Base-by-base conservation (phyloP, 2,113 vertebrate species). In the Coregonus clupeaformis region DNA sequence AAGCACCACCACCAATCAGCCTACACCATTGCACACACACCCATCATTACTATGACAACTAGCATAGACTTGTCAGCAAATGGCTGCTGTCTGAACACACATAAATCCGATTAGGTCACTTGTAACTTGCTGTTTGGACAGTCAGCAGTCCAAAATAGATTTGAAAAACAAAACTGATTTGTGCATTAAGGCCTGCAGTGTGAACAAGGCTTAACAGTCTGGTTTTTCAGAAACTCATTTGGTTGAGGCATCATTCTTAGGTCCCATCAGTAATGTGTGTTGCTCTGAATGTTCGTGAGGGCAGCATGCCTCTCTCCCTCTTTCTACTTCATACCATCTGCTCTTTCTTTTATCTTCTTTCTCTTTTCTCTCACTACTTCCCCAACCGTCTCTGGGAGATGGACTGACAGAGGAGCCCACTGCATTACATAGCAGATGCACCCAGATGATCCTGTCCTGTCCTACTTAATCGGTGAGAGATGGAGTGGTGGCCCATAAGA, bases 401-500 rank as follows among this genome's bases (percentile, higher is more conserved):
- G 32, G 12, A 3, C 22, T 42, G 24, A 22, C 70, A 73, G 52
- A 71, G 55, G 60, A 57, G 24, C 60, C 49, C 59, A 22, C 59
- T 24, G 20, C 13, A 47, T 67, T 69, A 60, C 13, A 68, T 27
- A 68, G 52, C 16, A 20, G 57, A 59, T 59, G 57, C 25, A 59
- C 47, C 47, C 69, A 57, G 69, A 59, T 59, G n/a, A 42, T 71
- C 57, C 57, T 59, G 57, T 59, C 16, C 20, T n/a, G 60, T 49
- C 57, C 77, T 60, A 63, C 45, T 65, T 66, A 24, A 18, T 27
- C 62, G 24, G 45, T 36, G 52, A 32, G 73, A 49, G 49, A 59
- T 68, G 3, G 47, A 62, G 55, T 69, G 74, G 25, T 59, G 47
- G 60, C 64, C 49, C 47, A 36, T 77, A 65, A 59, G 69, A 72